Base-by-base conservation (phyloP, 2,888 invertebrate genomes). In the Tanypteryx hageni region DNA sequence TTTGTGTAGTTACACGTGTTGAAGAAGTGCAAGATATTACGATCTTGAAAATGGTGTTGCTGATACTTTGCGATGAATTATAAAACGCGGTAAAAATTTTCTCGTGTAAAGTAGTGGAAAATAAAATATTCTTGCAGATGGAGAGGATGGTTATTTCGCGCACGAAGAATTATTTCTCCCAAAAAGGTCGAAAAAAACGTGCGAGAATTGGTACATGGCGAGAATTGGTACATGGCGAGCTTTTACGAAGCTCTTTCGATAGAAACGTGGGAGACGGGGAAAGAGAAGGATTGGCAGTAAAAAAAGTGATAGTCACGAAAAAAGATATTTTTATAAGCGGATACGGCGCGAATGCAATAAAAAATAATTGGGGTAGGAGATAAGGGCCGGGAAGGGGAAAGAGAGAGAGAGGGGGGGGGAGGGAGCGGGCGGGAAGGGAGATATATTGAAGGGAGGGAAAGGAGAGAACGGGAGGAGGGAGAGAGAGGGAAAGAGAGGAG, bases 391-490 rank as follows among this genome's bases (percentile, higher is more conserved):
- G 27, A 76, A 76, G 27, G 16, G 11, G n/a, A 16, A 14, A 4
- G 27, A 76, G 16, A 11, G 76, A 76, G 27, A 18, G 27, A n/a
- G 11, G 11, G 76, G 5, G 18, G 76, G 11, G 11, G 76, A n/a
- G 18, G 76, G 27, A 76, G 44, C 44, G 44, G 44, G 44, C 44
- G 5, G 44, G 44, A 5, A 44, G 16, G n/a, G 4, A 9, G 16
- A 76, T 11, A 10, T 76, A 27, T 64, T 0, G 7, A n/a, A 76
- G 11, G 11, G 27, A 11, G n/a, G 76, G 27, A 76, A 94, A 93
- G 94, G 94, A 94, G 94, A 94, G 94, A 94, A 94, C 94, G 94
- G 94, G 94, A 94, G 93, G 93, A 93, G 93, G 93, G 92, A 92
- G 85, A 92, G 92, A 68, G 92, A 93, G 92, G 92, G 61, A 85